Conservation (phyloP, 1,140 invertebrate genomes). For the Penaeus indicus region DNA sequence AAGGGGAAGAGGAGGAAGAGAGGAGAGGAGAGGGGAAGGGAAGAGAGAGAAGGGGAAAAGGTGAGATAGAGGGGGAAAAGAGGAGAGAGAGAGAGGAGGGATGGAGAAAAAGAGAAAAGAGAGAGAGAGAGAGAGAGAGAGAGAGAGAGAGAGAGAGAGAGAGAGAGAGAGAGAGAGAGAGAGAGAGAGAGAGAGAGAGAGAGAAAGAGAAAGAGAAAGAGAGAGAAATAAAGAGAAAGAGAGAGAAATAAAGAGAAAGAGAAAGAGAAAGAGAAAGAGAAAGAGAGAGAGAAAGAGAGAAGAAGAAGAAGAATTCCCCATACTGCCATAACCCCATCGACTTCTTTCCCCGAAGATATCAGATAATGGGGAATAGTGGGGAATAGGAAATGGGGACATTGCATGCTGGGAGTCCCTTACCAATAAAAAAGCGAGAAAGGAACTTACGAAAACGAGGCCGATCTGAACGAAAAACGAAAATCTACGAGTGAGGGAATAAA, state of each 20-base stretch:
- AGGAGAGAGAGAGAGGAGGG: conserved; percentile 1
- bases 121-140: not conserved
- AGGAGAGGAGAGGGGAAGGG: not conserved
- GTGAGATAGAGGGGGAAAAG: not conserved
- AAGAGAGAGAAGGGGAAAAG: no score
- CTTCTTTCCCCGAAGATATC: no score
- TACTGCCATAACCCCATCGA: not conserved
- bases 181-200: not conserved
- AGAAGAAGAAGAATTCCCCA: not conserved
- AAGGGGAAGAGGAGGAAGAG: not conserved
- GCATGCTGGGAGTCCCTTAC: no score
- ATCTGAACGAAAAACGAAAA: no score
- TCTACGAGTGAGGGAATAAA: no score
- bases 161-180: conserved; percentile 1
- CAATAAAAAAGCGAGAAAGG: no score
- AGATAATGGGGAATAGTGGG: no score
- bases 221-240: not conserved
- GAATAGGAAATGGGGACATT: no score
- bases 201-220: not conserved
- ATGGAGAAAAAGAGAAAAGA: not conserved
- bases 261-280: conserved; percentile 12
- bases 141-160: conserved; percentile 23
- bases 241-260: not conserved
- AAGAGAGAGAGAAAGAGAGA: not conserved
- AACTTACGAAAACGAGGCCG: no score